These are phyloP conservation scores for Orthonevra nobilis DNA, from an alignment of 2,888 invertebrate genomes.

Conservation along the genomic window DNA sequence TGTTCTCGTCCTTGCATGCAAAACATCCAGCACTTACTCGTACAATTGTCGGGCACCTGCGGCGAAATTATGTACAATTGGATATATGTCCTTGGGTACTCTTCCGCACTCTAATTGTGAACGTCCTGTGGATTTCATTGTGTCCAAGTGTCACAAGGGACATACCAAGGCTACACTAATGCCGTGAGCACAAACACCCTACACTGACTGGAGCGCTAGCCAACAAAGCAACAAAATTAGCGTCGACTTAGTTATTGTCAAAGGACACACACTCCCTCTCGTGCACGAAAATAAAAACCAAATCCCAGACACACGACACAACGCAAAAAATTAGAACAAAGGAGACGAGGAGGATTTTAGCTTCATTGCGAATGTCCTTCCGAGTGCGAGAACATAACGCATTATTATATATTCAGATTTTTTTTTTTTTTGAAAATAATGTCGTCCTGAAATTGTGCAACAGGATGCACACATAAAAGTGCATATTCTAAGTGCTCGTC, in stretches of 20 bases:
- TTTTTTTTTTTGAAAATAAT: conserved; percentile 18
- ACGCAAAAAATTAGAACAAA: conserved; percentile 8
- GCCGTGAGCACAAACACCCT: neutral
- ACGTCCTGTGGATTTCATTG: conserved; percentile 45
- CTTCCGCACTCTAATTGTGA: conserved; percentile 22
- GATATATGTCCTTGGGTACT: conserved; percentile 1
- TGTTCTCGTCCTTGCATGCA: conserved; percentile 22
- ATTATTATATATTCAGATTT: conserved; percentile 65
- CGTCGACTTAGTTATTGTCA: conserved; percentile 46
- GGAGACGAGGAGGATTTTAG: conserved; percentile 28
- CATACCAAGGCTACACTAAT: neutral
- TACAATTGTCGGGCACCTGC: conserved; percentile 50
- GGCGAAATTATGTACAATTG: conserved; percentile 33
- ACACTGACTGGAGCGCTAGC: neutral
- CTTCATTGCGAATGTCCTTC: conserved; percentile 59
- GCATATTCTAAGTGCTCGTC: conserved; percentile 29
- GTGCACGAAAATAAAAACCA: neutral
- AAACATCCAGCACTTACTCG: conserved; percentile 7
- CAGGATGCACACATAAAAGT: conserved; percentile 48
- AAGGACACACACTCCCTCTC: neutral
- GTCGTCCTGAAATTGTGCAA: conserved; percentile 33
- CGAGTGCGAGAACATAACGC: conserved; percentile 49
- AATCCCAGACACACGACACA: conserved; percentile 11
- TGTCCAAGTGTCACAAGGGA: conserved; percentile 48
- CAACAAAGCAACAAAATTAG: conserved; percentile 41